Base-by-base conservation (phyloP, 2,888 invertebrate genomes). In the Bursaphelenchus okinawaensis region DNA sequence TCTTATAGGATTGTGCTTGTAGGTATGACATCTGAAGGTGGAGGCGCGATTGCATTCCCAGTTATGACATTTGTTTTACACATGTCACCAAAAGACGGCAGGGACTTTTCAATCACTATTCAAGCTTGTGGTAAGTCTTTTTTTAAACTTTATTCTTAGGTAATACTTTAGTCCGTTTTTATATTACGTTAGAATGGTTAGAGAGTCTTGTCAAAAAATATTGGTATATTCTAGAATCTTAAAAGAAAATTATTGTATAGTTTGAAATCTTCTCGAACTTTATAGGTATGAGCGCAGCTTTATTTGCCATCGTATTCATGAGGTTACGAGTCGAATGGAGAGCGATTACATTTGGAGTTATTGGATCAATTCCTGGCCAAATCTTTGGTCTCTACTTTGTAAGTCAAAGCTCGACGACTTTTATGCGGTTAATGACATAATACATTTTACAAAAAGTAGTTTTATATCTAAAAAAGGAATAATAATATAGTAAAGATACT, bases 251-350 rank as follows among this genome's bases (percentile, higher is more conserved):
- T n/a, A n/a, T 68, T 55, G 52, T 8, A 4, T 9, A 50, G 27
- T 65, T 22, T 55, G 22, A 26, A 61, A n/a, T 19, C n/a, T 64
- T 27, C 23, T 40, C n/a, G 31, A 19, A 23, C 8, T 4, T 55
- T 68, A 55, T 60, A 74, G 82, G 81, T 27, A 83, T 83, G 82
- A 73, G 78, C 0, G 72, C 76, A 12, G 80, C 83, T 4, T 65
- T 82, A 19, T 77, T 80, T 57, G 74, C 76, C 28, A 80, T 83
- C 22, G 31, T 83, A 58, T 80, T 79, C 71, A 81, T 82, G 81
- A 71, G 71, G 51, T 71, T 78, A 26, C 69, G 75, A 55, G 70
- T 79, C 52, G 78, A 78, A 67, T 74, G 77, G 69, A 63, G 75
- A 7, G 77, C 82, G 3, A 75, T 82, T 23, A 68, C 76, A 26